Percentiles rank a stretch among this genome's conserved stretches.
Evolutionary conservation across 2,797 vertebrate genomes (phyloP).

Genomic region (Falco novaeseelandiae): DNA sequence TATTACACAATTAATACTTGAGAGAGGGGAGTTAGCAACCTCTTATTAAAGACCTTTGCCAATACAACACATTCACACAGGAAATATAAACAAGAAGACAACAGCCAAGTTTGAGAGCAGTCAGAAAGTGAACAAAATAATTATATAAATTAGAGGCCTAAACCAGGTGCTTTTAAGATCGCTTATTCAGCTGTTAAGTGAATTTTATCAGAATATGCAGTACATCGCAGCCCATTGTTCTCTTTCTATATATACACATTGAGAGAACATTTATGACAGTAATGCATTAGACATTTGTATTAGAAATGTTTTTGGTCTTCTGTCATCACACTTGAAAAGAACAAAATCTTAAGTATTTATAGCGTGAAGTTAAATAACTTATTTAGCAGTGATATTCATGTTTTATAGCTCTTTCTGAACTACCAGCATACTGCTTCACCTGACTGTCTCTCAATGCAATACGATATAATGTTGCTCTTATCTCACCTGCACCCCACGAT

Average conservation of each 20-base stretch:
- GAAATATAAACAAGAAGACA: not conserved
- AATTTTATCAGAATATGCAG: constrained; percentile 37
- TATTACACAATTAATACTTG: not conserved
- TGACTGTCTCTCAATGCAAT: not conserved
- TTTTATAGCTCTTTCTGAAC: not conserved
- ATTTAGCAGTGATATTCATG: not conserved
- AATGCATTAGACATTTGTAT: constrained; percentile 34
- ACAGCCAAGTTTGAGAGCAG: not conserved
- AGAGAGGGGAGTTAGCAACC: not conserved
- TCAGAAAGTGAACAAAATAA: not conserved
- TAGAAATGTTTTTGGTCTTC: constrained; percentile 53
- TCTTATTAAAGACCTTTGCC: not conserved
- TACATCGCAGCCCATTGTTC: constrained; percentile 48
- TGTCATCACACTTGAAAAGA: constrained; percentile 31
- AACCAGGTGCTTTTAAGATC: constrained; percentile 17
- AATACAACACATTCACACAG: not conserved
- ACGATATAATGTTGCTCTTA: not conserved
- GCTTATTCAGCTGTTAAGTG: constrained; percentile 27
- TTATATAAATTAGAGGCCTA: not conserved
- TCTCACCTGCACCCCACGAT: not conserved
- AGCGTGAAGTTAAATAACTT: constrained; percentile 34
- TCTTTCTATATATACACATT: constrained; percentile 44
- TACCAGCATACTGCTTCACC: not conserved
- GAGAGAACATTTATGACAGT: constrained; percentile 50
- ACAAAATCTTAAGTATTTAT: constrained; percentile 15